These are phyloP conservation scores for Rhinopithecus roxellana DNA, from an alignment of 2,113 vertebrate species.

Conservation along the genomic window DNA sequence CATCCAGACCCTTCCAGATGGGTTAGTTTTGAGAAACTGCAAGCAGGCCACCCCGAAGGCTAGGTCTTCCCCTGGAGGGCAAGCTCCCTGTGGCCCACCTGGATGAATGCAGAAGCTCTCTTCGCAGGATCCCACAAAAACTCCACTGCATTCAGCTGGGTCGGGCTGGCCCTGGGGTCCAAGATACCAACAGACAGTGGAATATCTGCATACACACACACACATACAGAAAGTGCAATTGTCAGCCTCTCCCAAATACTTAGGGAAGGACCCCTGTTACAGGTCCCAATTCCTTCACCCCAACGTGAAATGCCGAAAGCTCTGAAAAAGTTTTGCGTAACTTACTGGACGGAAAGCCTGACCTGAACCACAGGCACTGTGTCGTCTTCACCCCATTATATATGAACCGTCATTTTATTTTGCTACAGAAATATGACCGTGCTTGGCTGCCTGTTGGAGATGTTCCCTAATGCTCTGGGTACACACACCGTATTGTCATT, in stretches of 20 bases:
- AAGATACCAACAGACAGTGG: constrained; percentile 94
- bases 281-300: background rate
- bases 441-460: background rate
- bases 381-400: background rate
- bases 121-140: constrained; percentile 96
- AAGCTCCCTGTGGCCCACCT: constrained; percentile 83
- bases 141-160: constrained; percentile 94
- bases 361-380: background rate
- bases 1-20: background rate
- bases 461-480: too few relatives aligned
- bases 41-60: background rate
- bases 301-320: background rate
- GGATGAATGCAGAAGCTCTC: constrained; percentile 93
- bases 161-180: constrained; percentile 91
- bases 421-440: background rate
- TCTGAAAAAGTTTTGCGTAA: background rate
- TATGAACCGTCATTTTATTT: background rate
- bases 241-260: constrained; percentile 50
- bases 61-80: background rate
- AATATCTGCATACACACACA: constrained; percentile 90
- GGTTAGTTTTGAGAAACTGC: background rate
- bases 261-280: background rate
- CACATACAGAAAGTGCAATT: constrained; percentile 82
- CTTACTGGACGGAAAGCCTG: background rate
- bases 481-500: rapidly evolving